Evolutionary conservation across 92 coral and sea anemone species (phyloP), one percentile per base, ranked within the genome.

Genomic region (Isaurus tuberculatus): DNA sequence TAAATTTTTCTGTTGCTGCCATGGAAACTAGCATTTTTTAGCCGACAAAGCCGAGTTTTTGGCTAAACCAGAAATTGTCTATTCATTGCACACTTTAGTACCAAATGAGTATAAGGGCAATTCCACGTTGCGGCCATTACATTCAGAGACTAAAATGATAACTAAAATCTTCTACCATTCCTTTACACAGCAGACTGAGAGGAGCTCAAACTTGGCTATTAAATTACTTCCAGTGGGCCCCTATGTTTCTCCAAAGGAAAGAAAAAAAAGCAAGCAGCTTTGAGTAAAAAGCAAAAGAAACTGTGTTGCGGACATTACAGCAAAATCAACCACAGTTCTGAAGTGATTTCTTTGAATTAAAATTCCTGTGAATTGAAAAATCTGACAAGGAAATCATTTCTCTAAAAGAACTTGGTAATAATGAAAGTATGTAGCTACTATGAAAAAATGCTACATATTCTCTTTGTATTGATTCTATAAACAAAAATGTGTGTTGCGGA

Each of bases 251-350:
- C 29, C 67, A 61, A 61, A 61, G 23, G 29, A 2, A 61, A 23
- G 67, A 61, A 61, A 61, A 61, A 22, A 61, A 11, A 8, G 33
- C 70, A 25, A 64, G 33, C 32, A 28, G 32, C 17, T 64, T 0
- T 25, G 34, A 64, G 34, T 64, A 64, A 25, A 64, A 64, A 64
- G 70, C 70, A 64, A 64, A 80, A 82, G 85, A 87, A 69, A 48
- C 42, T 73, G 60, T 70, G 89, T 86, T 86, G 86, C 89, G 67
- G 89, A 86, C 89, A 86, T 86, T 86, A 86, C 91, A 78, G 83
- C 81, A 60, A 53, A 44, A 43, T 65, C 72, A 32, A 70, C 33
- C 27, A 69, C 72, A 70, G 69, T 84, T 48, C 66, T 84, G 48
- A 42, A 81, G 73, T 34, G 74, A 70, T 80, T 57, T 81, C 42